Percentiles rank a stretch among this genome's conserved stretches.
Conservation (phyloP, 2,888 invertebrate species). For the Bombyx huttoni region DNA sequence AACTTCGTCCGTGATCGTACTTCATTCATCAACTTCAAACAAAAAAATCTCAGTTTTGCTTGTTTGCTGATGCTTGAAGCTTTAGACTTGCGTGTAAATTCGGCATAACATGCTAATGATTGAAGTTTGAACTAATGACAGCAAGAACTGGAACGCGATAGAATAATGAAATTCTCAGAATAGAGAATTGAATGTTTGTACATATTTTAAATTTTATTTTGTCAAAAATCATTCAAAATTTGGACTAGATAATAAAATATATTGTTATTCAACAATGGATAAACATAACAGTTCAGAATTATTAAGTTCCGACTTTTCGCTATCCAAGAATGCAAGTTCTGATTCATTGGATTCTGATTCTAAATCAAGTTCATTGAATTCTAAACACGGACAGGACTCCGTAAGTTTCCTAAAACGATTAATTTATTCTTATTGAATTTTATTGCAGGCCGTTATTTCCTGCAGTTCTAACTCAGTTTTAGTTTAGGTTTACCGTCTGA, state of each 20-base stretch:
- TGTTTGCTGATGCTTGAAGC: no score
- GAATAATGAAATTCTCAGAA: no score
- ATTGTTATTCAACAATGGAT: conserved; percentile 56
- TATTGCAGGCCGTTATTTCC: conserved; percentile 41
- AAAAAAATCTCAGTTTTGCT: no score
- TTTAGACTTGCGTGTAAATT: no score
- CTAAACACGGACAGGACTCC: conserved; percentile 86
- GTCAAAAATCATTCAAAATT: not conserved
- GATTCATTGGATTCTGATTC: conserved; percentile 88
- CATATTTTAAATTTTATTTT: not conserved
- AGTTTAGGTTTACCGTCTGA: conserved; percentile 10
- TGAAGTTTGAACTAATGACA: no score
- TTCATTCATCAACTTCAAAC: no score
- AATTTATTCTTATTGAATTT: conserved; percentile 53
- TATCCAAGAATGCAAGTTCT: conserved; percentile 83
- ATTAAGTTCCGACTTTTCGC: conserved; percentile 74
- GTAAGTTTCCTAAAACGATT: conserved; percentile 74
- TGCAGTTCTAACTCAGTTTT: conserved; percentile 26
- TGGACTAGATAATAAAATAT: not conserved
- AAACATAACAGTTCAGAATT: conserved; percentile 78
- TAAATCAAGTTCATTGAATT: conserved; percentile 87
- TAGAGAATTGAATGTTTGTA: no score
- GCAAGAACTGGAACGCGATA: no score
- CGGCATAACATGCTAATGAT: no score
- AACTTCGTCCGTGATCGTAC: no score